Base-by-base conservation (phyloP, 2,888 invertebrate genomes). In the Anarsia innoxiella region DNA sequence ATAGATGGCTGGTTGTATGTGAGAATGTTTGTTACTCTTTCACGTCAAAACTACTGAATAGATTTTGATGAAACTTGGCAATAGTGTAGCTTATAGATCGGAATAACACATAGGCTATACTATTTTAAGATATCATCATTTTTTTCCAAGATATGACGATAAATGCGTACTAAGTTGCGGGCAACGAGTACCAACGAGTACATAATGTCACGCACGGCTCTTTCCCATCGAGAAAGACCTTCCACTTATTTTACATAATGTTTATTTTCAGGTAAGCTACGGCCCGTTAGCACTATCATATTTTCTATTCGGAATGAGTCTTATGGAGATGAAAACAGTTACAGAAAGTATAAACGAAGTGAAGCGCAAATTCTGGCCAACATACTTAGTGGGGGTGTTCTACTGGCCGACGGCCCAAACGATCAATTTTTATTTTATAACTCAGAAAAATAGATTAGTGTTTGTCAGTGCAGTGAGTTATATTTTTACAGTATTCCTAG, bases 351-450 rank as follows among this genome's bases (percentile, higher is more conserved):
- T 86, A 2, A 77, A 88, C 15, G 92, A 93, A 77, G 90, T 92
- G 0, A 85, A 80, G 49, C 86, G 86, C 32, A 93, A 93, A 59
- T 90, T 93, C 48, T 85, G 89, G 74, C 89, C 91, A 8, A 93
- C 93, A 0, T 93, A 90, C 55, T 88, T 88, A 68, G 88, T 90
- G 15, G 92, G 89, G 0, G 70, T 88, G 0, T 72, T 88, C 1
- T 87, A 90, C 31, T 93, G 93, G 93, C 92, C 93, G 0, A 54
- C 89, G 6, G 85, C 90, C 1, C 92, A 92, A 59, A 91, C 92
- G 0, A 59, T 93, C 0, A 93, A 93, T 61, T 93, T 92, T 53
- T 86, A 89, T 12, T 78, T 90, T 25, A 75, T 93, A 8, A 87
- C 90, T 0, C 92, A 93, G 55, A 88, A 85, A 48, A 93, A 93